phyloP scores from a whole-genome alignment of 2,888 invertebrate genomes.

The Tenthredo notha region DNA sequence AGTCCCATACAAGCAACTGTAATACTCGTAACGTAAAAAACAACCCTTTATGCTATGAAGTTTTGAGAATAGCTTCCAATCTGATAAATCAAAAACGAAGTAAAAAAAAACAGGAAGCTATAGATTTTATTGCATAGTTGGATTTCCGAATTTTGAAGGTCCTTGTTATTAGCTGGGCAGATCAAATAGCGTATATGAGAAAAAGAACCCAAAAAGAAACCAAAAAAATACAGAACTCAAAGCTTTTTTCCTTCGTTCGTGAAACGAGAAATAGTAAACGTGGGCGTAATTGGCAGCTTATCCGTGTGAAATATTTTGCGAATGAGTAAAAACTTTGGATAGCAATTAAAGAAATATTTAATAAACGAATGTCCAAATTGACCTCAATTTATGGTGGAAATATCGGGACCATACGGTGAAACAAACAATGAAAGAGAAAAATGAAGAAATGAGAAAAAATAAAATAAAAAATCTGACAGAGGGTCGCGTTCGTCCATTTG shows the following conservation, averaged over 20 bases:
- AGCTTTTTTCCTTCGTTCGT: neutral
- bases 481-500: neutral
- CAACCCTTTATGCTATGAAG: neutral
- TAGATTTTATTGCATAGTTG: neutral
- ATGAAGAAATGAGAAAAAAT: too few relatives aligned
- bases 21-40: constrained; percentile 17
- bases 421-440: neutral
- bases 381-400: neutral
- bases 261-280: neutral
- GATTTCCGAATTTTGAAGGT: neutral
- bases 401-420: neutral
- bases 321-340: neutral
- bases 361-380: neutral
- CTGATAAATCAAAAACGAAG: too few relatives aligned
- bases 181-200: neutral
- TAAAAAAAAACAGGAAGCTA: neutral
- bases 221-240: neutral
- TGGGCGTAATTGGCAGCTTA: neutral
- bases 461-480: neutral
- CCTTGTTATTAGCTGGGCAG: neutral
- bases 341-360: neutral
- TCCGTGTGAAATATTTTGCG: neutral
- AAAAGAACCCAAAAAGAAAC: neutral
- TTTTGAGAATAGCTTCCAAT: too few relatives aligned
- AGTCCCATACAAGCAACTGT: constrained; percentile 65